Base-by-base conservation (phyloP, 2,113 vertebrate genomes). In the Dascyllus trimaculatus region DNA sequence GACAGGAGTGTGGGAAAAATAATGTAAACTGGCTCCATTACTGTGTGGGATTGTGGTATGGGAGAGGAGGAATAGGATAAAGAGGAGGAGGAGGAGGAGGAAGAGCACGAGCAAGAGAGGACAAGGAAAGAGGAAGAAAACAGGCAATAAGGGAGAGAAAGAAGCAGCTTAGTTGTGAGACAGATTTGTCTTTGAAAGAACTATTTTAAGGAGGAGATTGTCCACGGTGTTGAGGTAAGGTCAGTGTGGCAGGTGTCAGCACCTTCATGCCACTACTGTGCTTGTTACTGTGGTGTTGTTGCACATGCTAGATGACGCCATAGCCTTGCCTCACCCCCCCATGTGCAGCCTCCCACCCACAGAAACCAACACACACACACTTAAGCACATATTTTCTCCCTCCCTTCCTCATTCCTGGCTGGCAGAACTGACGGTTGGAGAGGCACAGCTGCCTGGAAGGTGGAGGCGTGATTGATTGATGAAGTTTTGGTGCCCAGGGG, bases 401-500 rank as follows among this genome's bases (percentile, higher is more conserved):
- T 71, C 51, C 62, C 49, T 57, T 40, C 64, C 40, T 87, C 53
- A 72, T 59, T 86, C 35, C 80, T 71, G 84, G 29, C 70, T 76
- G 76, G 73, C 56, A 24, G 66, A 46, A 63, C 54, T 74, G 71
- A 72, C 22, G 62, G 71, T 54, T 79, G 65, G 81, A 82, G 82
- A 78, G 81, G 46, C 76, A 40, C 76, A 87, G 82, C 85, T 88
- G 87, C 84, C 87, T 84, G 80, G 62, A 89, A 86, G 88, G 80
- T 87, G 83, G 81, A 90, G 85, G 80, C 58, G 29, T 91, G 91
- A 93, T 87, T 86, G 91, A 93, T 86, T 89, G 91, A 90, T 90
- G 87, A 89, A 85, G 85, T 88, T 92, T 91, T 59, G 60, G 78
- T 69, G 82, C 90, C 84, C 88, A 71, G 76, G 91, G 89, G 90